Evolutionary conservation across 2,888 invertebrate species (phyloP), one percentile per base, ranked within the genome.

Genomic region (Drosophila pseudotalamancana): DNA sequence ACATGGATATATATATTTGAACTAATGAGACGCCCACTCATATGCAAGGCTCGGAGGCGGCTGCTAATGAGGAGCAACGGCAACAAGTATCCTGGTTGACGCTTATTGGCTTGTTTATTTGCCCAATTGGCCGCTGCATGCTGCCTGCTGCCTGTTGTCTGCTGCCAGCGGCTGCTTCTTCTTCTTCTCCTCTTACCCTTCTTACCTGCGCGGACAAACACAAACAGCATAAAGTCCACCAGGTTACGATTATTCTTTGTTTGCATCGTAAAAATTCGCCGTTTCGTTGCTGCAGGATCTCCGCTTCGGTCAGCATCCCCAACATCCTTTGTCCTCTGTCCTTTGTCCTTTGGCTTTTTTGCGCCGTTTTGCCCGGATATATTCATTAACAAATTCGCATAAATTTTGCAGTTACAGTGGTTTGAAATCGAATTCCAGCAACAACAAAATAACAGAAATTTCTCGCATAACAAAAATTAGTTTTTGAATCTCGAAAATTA

Each of bases 61-160:
- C 34, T 27, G 37, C 55, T 82, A 87, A 87, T 87, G 67, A 87
- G 78, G 79, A 85, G 65, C 85, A 64, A 85, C 67, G 82, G 87
- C 78, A 81, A 83, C 85, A 73, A 76, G 60, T 68, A 63, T 45
- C 43, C 51, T 12, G 11, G 34, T 29, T 51, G 62, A 54, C 67
- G 60, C 67, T 87, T 84, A 81, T 87, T 80, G 70, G 16, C 65
- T 73, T 81, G 81, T 84, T 87, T 87, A 87, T 81, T 62, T 73
- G 61, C 35, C 9, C 14, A 79, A 75, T 67, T 78, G 72, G 64
- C 39, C 53, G 31, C 43, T 59, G 53, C 34, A 34, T 32, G 27
- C 8, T 11, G 19, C n/a, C 40, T 11, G 27, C 27, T 34, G 18
- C 16, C 21, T n/a, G n/a, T 35, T 8, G 16, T 2, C 16, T 34